Evolutionary conservation across 2,888 invertebrate species (phyloP).

Genomic region (Sinelater perroti): DNA sequence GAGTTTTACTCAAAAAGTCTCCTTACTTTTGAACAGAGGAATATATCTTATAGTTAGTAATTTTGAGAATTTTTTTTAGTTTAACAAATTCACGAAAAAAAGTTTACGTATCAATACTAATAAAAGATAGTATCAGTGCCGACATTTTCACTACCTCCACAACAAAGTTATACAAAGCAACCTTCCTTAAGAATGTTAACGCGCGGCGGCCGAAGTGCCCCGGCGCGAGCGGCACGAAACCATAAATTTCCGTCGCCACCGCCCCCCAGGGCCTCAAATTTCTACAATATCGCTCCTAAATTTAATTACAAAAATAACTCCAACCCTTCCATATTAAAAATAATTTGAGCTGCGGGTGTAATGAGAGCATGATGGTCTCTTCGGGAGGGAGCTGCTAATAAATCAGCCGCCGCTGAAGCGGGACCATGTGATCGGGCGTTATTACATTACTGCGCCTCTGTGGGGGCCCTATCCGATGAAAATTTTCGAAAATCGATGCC

Average conservation of each 20-base stretch:
- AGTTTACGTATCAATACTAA: no score
- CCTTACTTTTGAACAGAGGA: no score
- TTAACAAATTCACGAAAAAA: no score
- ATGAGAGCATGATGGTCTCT: conserved; percentile 48
- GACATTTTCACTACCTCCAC: no score
- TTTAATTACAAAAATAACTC: conserved; percentile 46
- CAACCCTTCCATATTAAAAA: conserved; percentile 43
- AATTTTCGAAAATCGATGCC: conserved; percentile 5
- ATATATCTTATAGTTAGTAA: no score
- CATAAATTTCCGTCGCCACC: conserved; percentile 11
- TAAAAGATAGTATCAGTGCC: no score
- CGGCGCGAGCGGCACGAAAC: no score
- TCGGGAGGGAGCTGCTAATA: conserved; percentile 45
- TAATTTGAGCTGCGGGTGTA: conserved; percentile 45
- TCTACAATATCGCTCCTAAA: conserved; percentile 39
- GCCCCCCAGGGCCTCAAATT: conserved; percentile 32
- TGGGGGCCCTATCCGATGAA: conserved; percentile 5
- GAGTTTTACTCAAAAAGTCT: no score
- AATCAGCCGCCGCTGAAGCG: conserved; percentile 45
- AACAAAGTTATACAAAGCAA: no score
- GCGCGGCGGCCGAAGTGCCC: no score
- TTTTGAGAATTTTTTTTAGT: no score
- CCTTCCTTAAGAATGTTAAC: no score
- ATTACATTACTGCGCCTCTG: conserved; percentile 29
- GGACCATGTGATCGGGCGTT: conserved; percentile 37